These are phyloP conservation scores for Digitonthophagus gazella DNA, from an alignment of 2,888 invertebrate species.

Conservation along the genomic window DNA sequence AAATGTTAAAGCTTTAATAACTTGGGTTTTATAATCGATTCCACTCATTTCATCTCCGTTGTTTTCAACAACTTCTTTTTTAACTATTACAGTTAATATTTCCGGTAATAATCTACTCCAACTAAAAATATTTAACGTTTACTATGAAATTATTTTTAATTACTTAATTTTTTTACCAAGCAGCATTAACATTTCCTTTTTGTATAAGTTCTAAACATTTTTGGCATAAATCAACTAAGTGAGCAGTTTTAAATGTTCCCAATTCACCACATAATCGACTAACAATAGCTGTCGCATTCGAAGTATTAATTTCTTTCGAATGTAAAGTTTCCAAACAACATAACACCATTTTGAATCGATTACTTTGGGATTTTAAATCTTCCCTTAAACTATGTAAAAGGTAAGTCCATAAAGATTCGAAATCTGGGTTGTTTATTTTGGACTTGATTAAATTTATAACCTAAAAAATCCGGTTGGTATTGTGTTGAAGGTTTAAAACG, in stretches of 20 bases:
- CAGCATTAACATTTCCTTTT: conserved; percentile 53
- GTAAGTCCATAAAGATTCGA: conserved; percentile 43
- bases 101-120: conserved; percentile 70
- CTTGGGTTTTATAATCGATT: conserved; percentile 60
- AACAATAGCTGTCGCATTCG: conserved; percentile 53
- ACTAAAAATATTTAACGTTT: conserved; percentile 45
- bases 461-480: neutral
- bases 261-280: conserved; percentile 55
- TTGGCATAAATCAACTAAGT: conserved; percentile 57
- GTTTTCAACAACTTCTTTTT: conserved; percentile 56
- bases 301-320: conserved; percentile 36
- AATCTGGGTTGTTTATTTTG: conserved; percentile 33
- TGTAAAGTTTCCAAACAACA: conserved; percentile 42
- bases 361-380: conserved; percentile 38
- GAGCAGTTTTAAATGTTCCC: conserved; percentile 53
- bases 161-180: conserved; percentile 45
- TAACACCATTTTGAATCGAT: conserved; percentile 40
- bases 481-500: neutral
- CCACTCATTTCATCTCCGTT: conserved; percentile 60
- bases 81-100: conserved; percentile 56
- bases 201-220: conserved; percentile 58
- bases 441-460: neutral
- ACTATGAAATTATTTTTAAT: neutral
- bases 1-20: conserved; percentile 61
- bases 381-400: conserved; percentile 42